Base-by-base conservation (phyloP, 2,113 vertebrate species). In the Chrysemys picta region DNA sequence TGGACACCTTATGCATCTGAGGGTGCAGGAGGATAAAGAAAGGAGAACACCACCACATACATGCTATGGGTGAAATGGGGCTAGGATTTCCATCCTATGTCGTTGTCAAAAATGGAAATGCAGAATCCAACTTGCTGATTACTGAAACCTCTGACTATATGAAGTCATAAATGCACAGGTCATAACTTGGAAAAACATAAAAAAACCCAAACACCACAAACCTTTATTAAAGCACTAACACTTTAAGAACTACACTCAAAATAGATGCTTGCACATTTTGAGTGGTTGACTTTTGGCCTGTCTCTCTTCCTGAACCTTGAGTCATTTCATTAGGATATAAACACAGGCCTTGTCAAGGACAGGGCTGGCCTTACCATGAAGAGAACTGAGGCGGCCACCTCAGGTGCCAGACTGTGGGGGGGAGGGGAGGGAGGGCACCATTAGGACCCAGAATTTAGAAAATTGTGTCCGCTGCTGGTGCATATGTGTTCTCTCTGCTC, bases 171-270 rank as follows among this genome's bases (percentile, higher is more conserved):
- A 81, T 82, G 53, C 42, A 45, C 89, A 35, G 69, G 87, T 17
- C 84, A 84, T 38, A 31, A 80, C 21, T 16, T 84, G 81, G 17
- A 87, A 11, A 90, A 91, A 87, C 5, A 12, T 3, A 86, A 54
- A 93, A 93, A 75, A 76, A 84, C 42, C 8, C 49, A 35, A 95
- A 53, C 49, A 91, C 29, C 72, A 50, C 25, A 90, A 75, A 80
- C 31, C 47, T 42, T 90, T 82, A 92, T 69, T 38, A 88, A 89
- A 94, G 83, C 49, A 91, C 80, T 82, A 93, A 11, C 92, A 93
- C 0, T 14, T 89, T 80, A 85, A 89, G 42, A 72, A 82, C 47
- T 5, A 79, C 42, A 91, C 80, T 82, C 29, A 62, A 90, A 86
- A 79, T 42, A 96, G 49, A 88, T 22, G 29, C 35, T 3, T 85